Conservation (phyloP, 2,113 vertebrate species). For the Malurus cyaneus region DNA sequence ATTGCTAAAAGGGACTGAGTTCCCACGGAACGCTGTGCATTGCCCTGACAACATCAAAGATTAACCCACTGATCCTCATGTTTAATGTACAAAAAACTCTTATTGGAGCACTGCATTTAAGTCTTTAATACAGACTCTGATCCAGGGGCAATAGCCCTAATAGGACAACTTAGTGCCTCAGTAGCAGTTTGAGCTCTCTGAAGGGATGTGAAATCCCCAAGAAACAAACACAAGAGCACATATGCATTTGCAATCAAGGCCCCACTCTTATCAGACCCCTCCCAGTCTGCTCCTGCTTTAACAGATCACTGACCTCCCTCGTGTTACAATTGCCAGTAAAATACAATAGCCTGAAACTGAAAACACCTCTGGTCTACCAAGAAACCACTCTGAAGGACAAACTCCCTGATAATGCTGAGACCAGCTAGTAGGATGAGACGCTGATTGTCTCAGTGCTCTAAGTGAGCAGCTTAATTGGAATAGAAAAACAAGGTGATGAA, state of each 20-base stretch:
- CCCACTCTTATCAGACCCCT: not conserved
- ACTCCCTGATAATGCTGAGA: not conserved
- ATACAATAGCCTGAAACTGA: not conserved
- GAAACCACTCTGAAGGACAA: not conserved
- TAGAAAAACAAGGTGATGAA: not conserved
- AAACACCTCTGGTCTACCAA: not conserved
- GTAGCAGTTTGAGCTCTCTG: not conserved
- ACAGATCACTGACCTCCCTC: not conserved
- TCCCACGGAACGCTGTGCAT: not conserved
- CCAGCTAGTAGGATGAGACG: not conserved
- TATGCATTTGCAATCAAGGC: not conserved
- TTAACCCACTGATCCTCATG: not conserved
- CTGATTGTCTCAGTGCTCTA: not conserved
- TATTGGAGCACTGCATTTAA: not conserved
- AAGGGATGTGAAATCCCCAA: fast-evolving
- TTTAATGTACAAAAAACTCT: not conserved
- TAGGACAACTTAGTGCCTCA: fast-evolving
- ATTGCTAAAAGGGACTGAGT: not conserved
- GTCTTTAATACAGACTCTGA: not conserved
- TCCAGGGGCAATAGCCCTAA: fast-evolving
- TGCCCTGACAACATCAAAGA: fast-evolving
- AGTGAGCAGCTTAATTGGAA: not conserved
- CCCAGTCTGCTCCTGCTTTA: not conserved
- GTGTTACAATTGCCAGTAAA: not conserved
- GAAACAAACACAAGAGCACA: not conserved